phyloP scores from a whole-genome alignment of 1,140 invertebrate species.

The Papilio helenus region DNA sequence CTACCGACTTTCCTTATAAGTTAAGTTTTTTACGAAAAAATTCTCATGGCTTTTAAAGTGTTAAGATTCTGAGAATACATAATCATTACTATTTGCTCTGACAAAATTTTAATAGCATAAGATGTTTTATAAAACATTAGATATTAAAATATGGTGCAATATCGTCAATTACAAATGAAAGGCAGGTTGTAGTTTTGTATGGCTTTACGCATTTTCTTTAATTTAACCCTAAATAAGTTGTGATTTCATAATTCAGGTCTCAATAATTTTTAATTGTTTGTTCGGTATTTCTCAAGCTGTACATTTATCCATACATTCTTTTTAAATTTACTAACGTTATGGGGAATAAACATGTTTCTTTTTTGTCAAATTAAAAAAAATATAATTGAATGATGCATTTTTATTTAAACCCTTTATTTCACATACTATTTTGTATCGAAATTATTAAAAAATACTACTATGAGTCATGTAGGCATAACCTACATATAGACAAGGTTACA shows the following conservation, averaged over 20 bases:
- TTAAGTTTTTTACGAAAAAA: not conserved
- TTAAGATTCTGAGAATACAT: not conserved
- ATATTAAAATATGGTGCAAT: not conserved
- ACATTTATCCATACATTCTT: too few species aligned
- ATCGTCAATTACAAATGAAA: not conserved
- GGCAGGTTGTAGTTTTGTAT: not conserved
- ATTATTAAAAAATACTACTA: too few species aligned
- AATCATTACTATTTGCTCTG: not conserved
- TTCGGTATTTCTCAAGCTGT: too few species aligned
- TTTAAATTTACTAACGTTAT: too few species aligned
- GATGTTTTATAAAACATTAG: not conserved
- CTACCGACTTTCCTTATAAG: not conserved
- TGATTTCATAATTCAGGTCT: not conserved
- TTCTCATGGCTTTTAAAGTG: not conserved
- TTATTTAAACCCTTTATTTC: too few species aligned
- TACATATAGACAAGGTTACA: too few species aligned
- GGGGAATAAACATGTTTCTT: too few species aligned
- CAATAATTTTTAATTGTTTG: too few species aligned
- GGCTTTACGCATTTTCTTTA: not conserved
- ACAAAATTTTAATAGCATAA: conserved; percentile 15
- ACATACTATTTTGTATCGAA: too few species aligned
- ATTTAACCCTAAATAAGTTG: not conserved
- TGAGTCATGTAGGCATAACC: too few species aligned
- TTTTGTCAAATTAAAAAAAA: too few species aligned
- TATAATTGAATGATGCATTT: too few species aligned